A percentile compares a stretch with the other conserved stretches of the same genome.
Conservation (phyloP, 2,113 vertebrate genomes). For the Diphyllodes magnificus region DNA sequence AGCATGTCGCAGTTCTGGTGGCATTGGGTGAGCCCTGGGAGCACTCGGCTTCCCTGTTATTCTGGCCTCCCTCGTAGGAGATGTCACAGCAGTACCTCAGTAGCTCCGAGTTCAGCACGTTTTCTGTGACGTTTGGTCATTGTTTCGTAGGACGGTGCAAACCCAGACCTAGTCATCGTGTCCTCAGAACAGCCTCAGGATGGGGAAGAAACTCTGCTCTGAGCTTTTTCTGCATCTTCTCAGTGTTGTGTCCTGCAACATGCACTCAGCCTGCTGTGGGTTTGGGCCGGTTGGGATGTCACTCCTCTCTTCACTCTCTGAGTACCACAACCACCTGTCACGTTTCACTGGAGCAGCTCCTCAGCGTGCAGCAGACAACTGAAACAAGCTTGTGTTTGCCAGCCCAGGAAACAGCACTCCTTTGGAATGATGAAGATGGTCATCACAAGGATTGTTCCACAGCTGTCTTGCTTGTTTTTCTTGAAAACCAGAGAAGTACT, state of each 20-base stretch:
- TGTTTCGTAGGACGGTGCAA: background rate
- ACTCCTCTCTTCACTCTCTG: background rate
- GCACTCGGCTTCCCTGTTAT: background rate
- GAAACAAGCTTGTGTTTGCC: background rate
- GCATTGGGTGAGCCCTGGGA: background rate
- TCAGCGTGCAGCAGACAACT: background rate
- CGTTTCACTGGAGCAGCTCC: background rate
- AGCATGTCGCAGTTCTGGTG: rapidly evolving
- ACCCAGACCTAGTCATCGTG: rapidly evolving
- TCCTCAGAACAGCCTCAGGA: background rate
- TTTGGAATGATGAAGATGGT: background rate
- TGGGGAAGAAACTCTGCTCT: background rate
- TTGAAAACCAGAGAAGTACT: background rate
- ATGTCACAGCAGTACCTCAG: background rate
- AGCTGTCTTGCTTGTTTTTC: background rate
- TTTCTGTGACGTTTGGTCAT: background rate
- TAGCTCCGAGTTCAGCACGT: background rate
- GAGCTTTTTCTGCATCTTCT: background rate
- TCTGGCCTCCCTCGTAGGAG: background rate
- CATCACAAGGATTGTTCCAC: background rate
- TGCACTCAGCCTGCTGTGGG: background rate
- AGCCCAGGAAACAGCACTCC: background rate
- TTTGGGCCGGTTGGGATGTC: background rate
- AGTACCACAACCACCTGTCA: background rate
- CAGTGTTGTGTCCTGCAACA: background rate